Conservation (phyloP, 1,140 invertebrate species). For the Battus philenor region DNA sequence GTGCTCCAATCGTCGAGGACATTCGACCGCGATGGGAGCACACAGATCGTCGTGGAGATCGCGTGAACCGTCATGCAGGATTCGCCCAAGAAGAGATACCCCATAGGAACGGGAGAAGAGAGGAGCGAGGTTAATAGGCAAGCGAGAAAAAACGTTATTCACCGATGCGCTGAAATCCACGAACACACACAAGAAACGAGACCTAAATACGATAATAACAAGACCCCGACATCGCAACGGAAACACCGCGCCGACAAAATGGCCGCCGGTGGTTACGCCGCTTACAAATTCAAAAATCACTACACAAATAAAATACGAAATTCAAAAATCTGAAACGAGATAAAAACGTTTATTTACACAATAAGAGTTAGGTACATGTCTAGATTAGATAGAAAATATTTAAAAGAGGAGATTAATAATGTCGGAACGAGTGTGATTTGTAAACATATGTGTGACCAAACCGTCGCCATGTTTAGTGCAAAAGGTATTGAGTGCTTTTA, state of each 20-base stretch:
- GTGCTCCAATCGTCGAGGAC: conserved; percentile 42
- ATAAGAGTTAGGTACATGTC: conserved; percentile 65
- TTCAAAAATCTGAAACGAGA: conserved; percentile 66
- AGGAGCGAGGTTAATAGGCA: conserved; percentile 63
- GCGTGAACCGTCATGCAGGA: conserved; percentile 56
- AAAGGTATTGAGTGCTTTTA: too few relatives aligned
- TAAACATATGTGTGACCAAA: not conserved
- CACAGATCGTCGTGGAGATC: conserved; percentile 67
- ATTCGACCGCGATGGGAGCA: conserved; percentile 44
- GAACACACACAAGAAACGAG: conserved; percentile 67
- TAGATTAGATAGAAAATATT: conserved; percentile 74
- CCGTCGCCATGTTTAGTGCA: too few relatives aligned
- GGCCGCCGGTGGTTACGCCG: conserved; percentile 37
- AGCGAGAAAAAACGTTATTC: conserved; percentile 68
- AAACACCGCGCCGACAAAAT: conserved; percentile 27
- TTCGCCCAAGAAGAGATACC: conserved; percentile 46
- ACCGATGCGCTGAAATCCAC: conserved; percentile 67
- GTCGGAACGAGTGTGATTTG: conserved; percentile 18
- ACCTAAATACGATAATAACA: conserved; percentile 69
- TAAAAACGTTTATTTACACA: conserved; percentile 72
- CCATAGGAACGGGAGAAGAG: conserved; percentile 36
- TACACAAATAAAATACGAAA: conserved; percentile 70
- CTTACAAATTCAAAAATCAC: conserved; percentile 64
- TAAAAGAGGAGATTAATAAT: conserved; percentile 48
- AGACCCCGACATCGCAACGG: conserved; percentile 48